Conservation (phyloP, 30 jellyfish, hydroid and myxozoan species). For the Mastigias papua region DNA sequence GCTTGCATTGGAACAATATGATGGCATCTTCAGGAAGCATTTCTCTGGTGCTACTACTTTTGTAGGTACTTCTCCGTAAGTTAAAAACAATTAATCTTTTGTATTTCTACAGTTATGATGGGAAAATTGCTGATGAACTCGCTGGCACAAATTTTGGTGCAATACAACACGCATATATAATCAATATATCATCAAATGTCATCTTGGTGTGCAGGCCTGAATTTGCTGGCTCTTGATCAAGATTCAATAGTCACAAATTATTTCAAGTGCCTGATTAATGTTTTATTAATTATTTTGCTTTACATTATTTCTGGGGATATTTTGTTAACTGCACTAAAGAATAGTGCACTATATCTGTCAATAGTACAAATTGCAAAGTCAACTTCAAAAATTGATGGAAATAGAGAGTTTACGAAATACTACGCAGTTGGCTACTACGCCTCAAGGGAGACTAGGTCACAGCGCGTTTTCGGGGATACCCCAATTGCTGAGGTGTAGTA, state of each 20-base stretch:
- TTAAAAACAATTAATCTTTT: conserved; percentile 17
- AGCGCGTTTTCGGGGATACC: no score
- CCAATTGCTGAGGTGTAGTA: no score
- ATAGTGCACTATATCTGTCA: background rate
- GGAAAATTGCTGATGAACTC: conserved; percentile 38
- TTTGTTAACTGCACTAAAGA: background rate
- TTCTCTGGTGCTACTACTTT: conserved; percentile 41
- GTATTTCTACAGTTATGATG: conserved; percentile 18
- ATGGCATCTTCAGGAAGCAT: conserved; percentile 35
- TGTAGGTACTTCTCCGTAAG: conserved; percentile 40
- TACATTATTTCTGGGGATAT: background rate
- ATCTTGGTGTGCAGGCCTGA: no score
- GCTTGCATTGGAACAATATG: conserved; percentile 26
- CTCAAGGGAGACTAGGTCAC: no score
- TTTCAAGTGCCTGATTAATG: background rate
- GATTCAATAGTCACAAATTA: no score
- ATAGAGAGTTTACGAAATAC: no score
- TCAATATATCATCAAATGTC: no score
- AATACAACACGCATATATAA: no score
- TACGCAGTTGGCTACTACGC: no score
- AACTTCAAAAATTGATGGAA: background rate
- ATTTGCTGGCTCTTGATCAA: no score
- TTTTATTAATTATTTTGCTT: background rate
- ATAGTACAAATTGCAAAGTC: background rate
- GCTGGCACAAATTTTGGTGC: conserved; percentile 50